These are phyloP conservation scores for Drosophila mercatorum DNA, from an alignment of 2,888 invertebrate species.

Conservation along the genomic window DNA sequence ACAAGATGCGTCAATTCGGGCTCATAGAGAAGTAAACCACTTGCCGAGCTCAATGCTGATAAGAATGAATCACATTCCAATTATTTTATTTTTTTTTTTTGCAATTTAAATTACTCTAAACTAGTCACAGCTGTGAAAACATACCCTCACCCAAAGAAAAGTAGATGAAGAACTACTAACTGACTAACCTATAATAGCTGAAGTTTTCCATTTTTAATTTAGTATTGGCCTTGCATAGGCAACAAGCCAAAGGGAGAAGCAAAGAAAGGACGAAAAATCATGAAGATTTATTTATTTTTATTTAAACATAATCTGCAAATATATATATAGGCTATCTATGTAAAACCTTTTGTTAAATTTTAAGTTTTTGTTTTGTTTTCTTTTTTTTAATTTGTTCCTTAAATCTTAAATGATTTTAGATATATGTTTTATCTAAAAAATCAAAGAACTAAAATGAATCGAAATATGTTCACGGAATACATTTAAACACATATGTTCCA, in stretches of 20 bases:
- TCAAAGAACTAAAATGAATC: background rate
- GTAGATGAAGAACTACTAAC: background rate
- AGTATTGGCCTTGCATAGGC: background rate
- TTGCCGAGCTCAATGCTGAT: background rate
- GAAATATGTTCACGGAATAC: background rate
- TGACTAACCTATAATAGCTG: background rate
- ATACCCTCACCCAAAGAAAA: background rate
- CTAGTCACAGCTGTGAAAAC: background rate
- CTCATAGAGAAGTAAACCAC: conserved; percentile 33
- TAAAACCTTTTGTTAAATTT: background rate
- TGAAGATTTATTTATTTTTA: background rate
- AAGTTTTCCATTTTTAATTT: background rate
- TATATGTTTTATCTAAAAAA: background rate
- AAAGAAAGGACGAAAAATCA: background rate
- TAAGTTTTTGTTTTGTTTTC: background rate
- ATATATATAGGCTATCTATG: background rate
- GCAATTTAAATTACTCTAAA: background rate
- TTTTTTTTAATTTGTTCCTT: background rate
- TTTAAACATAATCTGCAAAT: background rate
- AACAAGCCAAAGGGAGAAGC: background rate
- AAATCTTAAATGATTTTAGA: background rate
- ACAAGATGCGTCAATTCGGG: conserved; percentile 94
- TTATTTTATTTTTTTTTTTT: background rate
- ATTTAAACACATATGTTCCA: background rate
- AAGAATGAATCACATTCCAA: background rate